Conservation (phyloP, 1,140 invertebrate genomes). For the Apis florea region DNA sequence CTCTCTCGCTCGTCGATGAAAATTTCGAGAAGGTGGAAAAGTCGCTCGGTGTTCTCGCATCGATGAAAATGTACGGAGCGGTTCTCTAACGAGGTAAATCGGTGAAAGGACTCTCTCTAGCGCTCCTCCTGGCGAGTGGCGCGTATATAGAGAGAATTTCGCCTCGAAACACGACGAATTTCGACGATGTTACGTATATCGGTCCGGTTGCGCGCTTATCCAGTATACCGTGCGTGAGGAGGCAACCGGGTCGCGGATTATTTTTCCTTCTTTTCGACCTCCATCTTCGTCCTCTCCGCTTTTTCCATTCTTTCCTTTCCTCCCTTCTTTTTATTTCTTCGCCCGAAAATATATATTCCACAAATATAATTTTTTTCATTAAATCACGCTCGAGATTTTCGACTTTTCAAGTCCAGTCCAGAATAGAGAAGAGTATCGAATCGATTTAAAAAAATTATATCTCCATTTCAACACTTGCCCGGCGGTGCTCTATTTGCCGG, state of each 20-base stretch:
- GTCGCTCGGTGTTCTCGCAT: not conserved
- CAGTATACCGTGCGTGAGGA: not conserved
- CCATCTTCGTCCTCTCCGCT: too few relatives aligned
- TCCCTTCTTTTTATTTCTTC: too few relatives aligned
- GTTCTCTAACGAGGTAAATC: constrained; percentile 36
- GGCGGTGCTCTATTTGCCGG: constrained; percentile 38
- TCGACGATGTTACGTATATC: constrained; percentile 10
- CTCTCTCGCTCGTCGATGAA: not conserved
- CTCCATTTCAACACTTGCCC: constrained; percentile 33
- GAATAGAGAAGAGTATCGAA: too few relatives aligned
- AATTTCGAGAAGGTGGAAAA: not conserved
- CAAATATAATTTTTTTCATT: too few relatives aligned
- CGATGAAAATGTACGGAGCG: constrained; percentile 34
- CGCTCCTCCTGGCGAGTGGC: constrained; percentile 7
- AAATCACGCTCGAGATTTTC: not conserved
- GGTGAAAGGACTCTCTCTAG: constrained; percentile 30
- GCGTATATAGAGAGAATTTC: not conserved
- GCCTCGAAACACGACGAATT: constrained; percentile 2
- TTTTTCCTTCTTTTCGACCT: not conserved
- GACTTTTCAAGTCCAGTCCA: too few relatives aligned
- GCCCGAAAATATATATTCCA: too few relatives aligned
- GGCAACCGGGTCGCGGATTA: not conserved
- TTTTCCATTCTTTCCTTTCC: too few relatives aligned
- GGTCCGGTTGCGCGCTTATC: constrained; percentile 1
- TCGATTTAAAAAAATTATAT: constrained; percentile 20